Percentiles rank a stretch among this genome's conserved stretches.
Conservation (phyloP, 2,797 vertebrate species). For the Macropus fuliginosus region DNA sequence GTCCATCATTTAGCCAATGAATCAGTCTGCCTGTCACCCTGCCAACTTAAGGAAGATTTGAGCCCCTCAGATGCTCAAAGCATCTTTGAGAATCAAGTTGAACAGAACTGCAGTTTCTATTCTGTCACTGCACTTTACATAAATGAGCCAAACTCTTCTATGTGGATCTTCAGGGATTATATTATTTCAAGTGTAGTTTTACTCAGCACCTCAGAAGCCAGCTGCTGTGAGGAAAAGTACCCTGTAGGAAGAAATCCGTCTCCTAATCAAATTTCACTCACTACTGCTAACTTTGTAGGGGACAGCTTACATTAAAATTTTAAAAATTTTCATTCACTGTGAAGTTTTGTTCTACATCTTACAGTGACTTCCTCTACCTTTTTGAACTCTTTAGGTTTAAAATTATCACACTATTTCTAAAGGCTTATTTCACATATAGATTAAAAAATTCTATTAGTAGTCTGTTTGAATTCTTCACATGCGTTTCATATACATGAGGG, state of each 20-base stretch:
- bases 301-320: background rate
- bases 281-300: conserved; percentile 52
- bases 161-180: conserved; percentile 74
- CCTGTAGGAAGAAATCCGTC: conserved; percentile 65
- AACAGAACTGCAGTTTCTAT: conserved; percentile 65
- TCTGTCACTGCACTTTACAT: conserved; percentile 65
- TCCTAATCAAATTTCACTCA: conserved; percentile 67
- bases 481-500: conserved; percentile 3
- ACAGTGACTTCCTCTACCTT: background rate
- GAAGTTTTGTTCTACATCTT: conserved; percentile 42
- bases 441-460: conserved; percentile 32
- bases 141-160: conserved; percentile 46
- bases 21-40: background rate
- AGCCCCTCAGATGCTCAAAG: conserved; percentile 49
- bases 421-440: conserved; percentile 17
- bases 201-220: conserved; percentile 76
- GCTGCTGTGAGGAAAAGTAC: conserved; percentile 76
- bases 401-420: background rate
- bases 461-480: conserved; percentile 27
- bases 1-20: conserved; percentile 59
- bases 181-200: conserved; percentile 78
- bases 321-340: conserved; percentile 30
- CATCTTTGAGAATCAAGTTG: conserved; percentile 72
- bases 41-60: conserved; percentile 66
- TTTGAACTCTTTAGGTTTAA: conserved; percentile 55